Evolutionary conservation across 2,888 invertebrate species (phyloP), one percentile per base, ranked within the genome.

Genomic region (Laspeyria flexula): DNA sequence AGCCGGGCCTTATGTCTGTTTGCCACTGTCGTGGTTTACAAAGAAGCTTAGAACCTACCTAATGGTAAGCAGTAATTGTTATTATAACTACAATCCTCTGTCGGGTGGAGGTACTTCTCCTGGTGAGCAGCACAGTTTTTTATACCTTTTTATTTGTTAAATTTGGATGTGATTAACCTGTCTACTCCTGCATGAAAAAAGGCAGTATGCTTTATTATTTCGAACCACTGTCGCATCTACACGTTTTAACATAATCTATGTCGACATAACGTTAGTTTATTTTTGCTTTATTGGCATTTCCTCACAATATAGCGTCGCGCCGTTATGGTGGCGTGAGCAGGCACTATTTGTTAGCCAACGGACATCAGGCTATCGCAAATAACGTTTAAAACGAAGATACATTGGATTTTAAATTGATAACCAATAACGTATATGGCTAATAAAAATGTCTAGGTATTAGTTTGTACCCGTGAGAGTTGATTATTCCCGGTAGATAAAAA

Each of bases 281-380:
- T 80, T 77, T 79, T 79, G 70, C 71, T 78, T 79, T 78, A 79
- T 78, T 73, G 67, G 72, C 70, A 69, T 73, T 75, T 67, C 59
- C 64, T 57, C 55, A 68, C 67, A 73, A 70, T 69, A 71, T 70
- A 60, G 69, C 64, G 66, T 57, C 48, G 60, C 62, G 52, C 58
- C 65, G 65, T 73, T 75, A 81, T 78, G 77, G 74, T 87, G 60
- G 87, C 89, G 89, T 90, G 89, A 79, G 76, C 54, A 43, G 48
- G 37, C 58, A 64, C 86, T 79, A 77, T 90, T 88, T 83, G 86
- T 89, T 85, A 86, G 46, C 27, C 34, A 43, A 75, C 73, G 79
- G 80, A 79, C 83, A 74, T 61, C 49, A 57, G 59, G 63, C 71
- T 63, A 77, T 65, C 65, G 74, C 74, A 80, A 79, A 82, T 80